Evolutionary conservation across 2,888 invertebrate genomes (phyloP).

Genomic region (Erannis defoliaria): DNA sequence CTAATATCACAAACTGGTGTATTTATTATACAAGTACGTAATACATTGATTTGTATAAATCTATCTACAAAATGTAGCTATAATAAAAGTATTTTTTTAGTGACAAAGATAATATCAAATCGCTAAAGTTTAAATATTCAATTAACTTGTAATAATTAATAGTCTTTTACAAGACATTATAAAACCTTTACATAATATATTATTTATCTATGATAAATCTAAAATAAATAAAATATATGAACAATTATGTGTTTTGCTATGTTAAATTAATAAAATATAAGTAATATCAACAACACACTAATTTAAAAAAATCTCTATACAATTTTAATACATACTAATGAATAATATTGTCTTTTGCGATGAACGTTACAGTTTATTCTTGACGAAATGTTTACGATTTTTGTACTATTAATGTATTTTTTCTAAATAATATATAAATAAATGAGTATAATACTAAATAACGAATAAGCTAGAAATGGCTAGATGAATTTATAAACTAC

Average conservation of each 20-base stretch:
- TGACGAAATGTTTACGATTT: background rate
- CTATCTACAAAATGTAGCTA: slow-evolving; percentile 1
- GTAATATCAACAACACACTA: slow-evolving; percentile 27
- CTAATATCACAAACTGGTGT: slow-evolving; percentile 31
- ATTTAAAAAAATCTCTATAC: slow-evolving; percentile 11
- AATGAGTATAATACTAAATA: background rate
- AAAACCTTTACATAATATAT: background rate
- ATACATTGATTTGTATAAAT: background rate
- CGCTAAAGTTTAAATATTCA: background rate
- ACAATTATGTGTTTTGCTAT: too few relatives aligned
- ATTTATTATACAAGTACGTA: slow-evolving; percentile 1
- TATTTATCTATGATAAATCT: background rate
- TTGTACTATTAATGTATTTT: background rate
- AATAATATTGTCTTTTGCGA: slow-evolving; percentile 18
- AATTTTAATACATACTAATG: slow-evolving; percentile 10
- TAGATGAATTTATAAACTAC: background rate
- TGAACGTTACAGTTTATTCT: background rate
- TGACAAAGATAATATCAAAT: background rate
- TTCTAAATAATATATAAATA: background rate
- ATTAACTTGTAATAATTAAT: too few relatives aligned
- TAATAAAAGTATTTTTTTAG: background rate
- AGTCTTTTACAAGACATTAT: background rate
- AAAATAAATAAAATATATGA: background rate
- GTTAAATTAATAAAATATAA: slow-evolving; percentile 19
- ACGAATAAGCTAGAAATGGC: background rate